Base-by-base conservation (phyloP, 2,113 vertebrate species). In the Antechinus stuartii region DNA sequence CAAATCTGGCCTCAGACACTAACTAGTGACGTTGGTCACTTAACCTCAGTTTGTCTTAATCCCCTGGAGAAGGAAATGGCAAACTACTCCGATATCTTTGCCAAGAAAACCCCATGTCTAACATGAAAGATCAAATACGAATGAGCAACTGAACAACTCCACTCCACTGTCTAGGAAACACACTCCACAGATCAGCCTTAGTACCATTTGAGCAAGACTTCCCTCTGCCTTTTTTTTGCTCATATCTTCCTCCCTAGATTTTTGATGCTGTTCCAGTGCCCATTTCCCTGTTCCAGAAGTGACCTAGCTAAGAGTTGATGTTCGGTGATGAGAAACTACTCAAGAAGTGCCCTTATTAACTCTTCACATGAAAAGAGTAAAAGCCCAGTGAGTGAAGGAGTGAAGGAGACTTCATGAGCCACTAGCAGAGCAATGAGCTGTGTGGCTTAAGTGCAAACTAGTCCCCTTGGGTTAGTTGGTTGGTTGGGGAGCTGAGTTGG, bases 401-500 rank as follows among this genome's bases (percentile, higher is more conserved):
- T 47, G 47, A 47, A 47, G 47, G 47, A 47, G 47, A 47, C 54
- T 56, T 52, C 0, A 1, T 50, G 25, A 25, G 25, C 84, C 14
- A 49, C 5, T 42, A 84, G 89, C 76, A 52, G 26, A 50, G 46
- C 61, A 19, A 0, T 2, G 10, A 91, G 0, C 0, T 76, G 14
- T 0, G 0, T 68, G 8, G 53, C 30, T 0, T 35, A 19, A 16
- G 11, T 16, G 2, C 46, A 53, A 46, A 9, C 6, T 5, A 3
- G 27, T 12, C 50, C 10, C 19, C 8, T 0, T 26, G 84, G 19
- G 10, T 0, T 19, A 47, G 3, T 46, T 24, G 23, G 52, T 12
- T 49, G 47, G 53, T 30, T 30, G 8, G 52, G 55, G n/a, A 46
- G 30, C 14, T 10, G 49, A 49, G 42, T 10, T 47, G 54, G 2